Evolutionary conservation across 2,797 vertebrate genomes (phyloP), one percentile per base, ranked within the genome.

Genomic region (Chloroceryle amazona): DNA sequence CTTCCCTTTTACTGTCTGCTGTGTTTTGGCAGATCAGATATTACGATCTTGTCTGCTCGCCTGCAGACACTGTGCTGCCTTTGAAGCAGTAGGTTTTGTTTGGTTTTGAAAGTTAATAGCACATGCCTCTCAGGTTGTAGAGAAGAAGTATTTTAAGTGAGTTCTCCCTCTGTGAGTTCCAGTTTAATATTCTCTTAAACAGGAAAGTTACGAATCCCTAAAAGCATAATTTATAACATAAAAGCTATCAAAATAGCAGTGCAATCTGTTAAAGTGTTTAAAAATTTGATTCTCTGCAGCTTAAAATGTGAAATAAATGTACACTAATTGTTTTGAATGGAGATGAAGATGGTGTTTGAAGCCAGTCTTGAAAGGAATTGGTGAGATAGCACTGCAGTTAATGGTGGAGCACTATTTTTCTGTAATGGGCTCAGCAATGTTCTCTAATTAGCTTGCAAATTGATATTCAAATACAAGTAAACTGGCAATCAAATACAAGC

Each of bases 381-480:
- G 95, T 73, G 75, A 92, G 76, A 60, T 82, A 78, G 93, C 82
- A 54, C 85, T 82, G 78, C 88, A 86, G 92, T 81, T 89, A 81
- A 85, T 89, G 81, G 89, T 60, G 52, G 29, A 97, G 57, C 71
- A 74, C 78, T 97, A 86, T 96, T 96, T 94, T 79, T 71, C 89
- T 90, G 91, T 93, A 97, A 96, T 89, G 88, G 92, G 76, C 90
- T 93, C 81, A 81, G 94, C 89, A 81, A 78, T 78, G 83, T 94
- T 97, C 79, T 91, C 89, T 92, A 97, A 97, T 97, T 96, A 97
- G 68, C 78, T 96, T 81, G 93, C 49, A 97, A 89, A 95, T 93
- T 97, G 94, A 90, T 91, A 96, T 96, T 96, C 93, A 96, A 92
- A 96, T 97, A 93, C 81, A 95, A 96, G 91, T 96, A 97, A 97